Evolutionary conservation across 2,113 vertebrate species (phyloP), one percentile per base, ranked within the genome.

Genomic region (Siniperca knerii): DNA sequence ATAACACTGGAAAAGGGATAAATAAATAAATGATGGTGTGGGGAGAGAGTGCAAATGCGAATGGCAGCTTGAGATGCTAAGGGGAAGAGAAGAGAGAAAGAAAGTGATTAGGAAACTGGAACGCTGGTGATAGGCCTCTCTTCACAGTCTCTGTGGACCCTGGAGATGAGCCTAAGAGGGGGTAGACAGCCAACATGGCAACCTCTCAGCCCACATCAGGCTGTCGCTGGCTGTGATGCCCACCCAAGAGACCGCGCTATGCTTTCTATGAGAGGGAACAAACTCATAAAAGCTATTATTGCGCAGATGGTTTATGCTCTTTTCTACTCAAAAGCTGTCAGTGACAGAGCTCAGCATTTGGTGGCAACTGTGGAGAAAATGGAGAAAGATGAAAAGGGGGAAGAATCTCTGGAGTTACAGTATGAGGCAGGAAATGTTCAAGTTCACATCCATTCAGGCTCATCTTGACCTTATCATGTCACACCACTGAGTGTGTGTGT

Each of bases 131-230:
- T 85, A 88, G 90, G 75, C 74, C 93, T 91, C 85, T 89, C 84
- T 82, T 75, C 60, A 61, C 82, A 52, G 89, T 95, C 93, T 93
- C 95, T 92, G 88, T 78, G 93, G 94, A 93, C 90, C 25, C 44
- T 78, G 40, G 82, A 89, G 91, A 93, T 83, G 89, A 93, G 92
- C 92, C 92, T 93, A 81, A 92, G 90, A 89, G 71, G 79, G 84
- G 87, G 73, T 85, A 92, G 89, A 91, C 89, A 92, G 87, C 85
- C 89, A 74, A 95, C 94, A 94, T 94, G 92, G 93, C 95, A 96
- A 92, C 92, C 91, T 93, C 94, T 96, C 95, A 96, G 83, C 90
- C 90, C 89, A 78, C 94, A 95, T 96, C 95, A 95, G 89, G 89
- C 92, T 94, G 87, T 83, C 52, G 35, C 92, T 9, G 88, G 79